Evolutionary conservation across 2,888 invertebrate genomes (phyloP).

Genomic region (Oligia latruncula): DNA sequence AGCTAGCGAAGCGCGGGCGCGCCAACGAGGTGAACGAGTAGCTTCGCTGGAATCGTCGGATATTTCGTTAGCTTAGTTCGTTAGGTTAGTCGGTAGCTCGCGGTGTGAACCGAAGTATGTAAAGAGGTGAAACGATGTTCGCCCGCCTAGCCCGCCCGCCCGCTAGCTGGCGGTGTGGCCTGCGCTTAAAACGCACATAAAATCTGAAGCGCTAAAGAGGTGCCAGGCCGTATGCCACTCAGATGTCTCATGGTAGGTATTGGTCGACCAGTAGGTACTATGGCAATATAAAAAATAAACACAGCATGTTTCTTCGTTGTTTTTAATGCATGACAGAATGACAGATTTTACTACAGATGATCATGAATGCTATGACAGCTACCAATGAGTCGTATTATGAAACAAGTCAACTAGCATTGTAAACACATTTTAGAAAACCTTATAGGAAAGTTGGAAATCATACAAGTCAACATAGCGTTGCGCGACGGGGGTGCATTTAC

Average conservation of each 20-base stretch:
- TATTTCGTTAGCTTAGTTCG: too few species aligned
- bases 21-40: too few species aligned
- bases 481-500: constrained; percentile 36
- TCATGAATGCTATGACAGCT: constrained; percentile 71
- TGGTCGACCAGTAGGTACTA: neutral
- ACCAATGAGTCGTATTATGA: constrained; percentile 71
- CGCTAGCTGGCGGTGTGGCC: too few species aligned
- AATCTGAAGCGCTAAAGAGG: neutral
- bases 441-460: constrained; percentile 61
- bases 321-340: constrained; percentile 84
- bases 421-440: constrained; percentile 65
- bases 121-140: too few species aligned
- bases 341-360: constrained; percentile 78
- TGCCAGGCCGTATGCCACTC: neutral
- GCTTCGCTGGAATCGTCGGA: too few species aligned
- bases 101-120: too few species aligned
- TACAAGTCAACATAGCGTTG: constrained; percentile 52
- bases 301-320: constrained; percentile 81
- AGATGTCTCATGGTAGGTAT: neutral
- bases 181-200: neutral
- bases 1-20: too few species aligned
- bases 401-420: constrained; percentile 67
- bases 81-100: too few species aligned
- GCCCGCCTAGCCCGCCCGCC: too few species aligned
- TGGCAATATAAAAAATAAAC: constrained; percentile 60